Evolutionary conservation across 2,113 vertebrate species (phyloP).

Genomic region (Crocuta crocuta): DNA sequence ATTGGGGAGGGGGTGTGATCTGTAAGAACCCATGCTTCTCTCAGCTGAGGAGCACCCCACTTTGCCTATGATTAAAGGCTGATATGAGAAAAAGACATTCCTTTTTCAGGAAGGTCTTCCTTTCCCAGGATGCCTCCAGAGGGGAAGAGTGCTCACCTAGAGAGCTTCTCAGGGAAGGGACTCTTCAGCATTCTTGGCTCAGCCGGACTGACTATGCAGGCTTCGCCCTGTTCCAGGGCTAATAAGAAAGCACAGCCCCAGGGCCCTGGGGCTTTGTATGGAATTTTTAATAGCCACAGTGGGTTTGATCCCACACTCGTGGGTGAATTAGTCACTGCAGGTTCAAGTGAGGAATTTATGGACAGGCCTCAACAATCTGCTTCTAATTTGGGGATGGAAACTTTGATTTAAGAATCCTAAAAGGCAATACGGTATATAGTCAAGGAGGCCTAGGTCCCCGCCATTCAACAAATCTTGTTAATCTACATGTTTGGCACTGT

Average conservation of each 20-base stretch:
- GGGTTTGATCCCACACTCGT: constrained; percentile 76
- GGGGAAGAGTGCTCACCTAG: not conserved
- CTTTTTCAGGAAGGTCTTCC: not conserved
- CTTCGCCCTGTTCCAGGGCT: not conserved
- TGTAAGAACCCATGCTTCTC: not conserved
- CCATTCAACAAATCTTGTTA: not conserved
- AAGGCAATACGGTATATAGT: not conserved
- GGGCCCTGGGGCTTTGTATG: constrained; percentile 55
- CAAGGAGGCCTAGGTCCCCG: not conserved
- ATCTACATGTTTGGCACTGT: not conserved
- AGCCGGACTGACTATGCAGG: not conserved
- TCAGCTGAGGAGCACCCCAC: not conserved
- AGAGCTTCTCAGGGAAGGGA: constrained; percentile 5
- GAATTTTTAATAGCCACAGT: constrained; percentile 71
- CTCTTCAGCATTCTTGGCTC: constrained; percentile 9
- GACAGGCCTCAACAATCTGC: constrained; percentile 70
- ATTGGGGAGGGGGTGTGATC: not conserved
- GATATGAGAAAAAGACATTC: not conserved
- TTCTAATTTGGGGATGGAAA: constrained; percentile 54
- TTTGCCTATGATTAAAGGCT: not conserved
- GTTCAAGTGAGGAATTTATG: constrained; percentile 70
- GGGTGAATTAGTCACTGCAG: constrained; percentile 72
- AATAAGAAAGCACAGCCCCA: constrained; percentile 59
- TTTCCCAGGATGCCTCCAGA: not conserved
- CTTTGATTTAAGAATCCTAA: constrained; percentile 42